These are phyloP conservation scores for Stigmatopora argus DNA, from an alignment of 2,113 vertebrate species.

Conservation along the genomic window DNA sequence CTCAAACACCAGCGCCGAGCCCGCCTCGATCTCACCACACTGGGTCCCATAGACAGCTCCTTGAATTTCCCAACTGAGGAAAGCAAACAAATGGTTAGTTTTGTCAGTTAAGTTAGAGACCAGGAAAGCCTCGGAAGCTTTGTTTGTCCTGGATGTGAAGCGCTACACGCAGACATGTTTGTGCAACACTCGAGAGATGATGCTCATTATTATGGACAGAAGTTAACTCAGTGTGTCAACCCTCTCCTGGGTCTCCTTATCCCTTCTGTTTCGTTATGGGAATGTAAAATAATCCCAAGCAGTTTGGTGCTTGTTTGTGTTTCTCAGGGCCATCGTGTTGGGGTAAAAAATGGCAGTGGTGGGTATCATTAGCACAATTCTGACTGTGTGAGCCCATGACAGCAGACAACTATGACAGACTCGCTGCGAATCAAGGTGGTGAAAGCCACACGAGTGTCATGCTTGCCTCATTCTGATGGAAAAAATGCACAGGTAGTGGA, in stretches of 20 bases:
- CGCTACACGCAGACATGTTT: constrained; percentile 22
- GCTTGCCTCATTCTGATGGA: constrained; percentile 30
- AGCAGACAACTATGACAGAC: constrained; percentile 27
- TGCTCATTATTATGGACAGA: constrained; percentile 61
- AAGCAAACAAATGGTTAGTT: not conserved
- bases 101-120: not conserved
- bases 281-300: not conserved
- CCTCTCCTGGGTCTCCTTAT: constrained; percentile 31
- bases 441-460: constrained; percentile 20
- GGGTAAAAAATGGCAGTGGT: constrained; percentile 36
- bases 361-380: constrained; percentile 18
- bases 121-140: not conserved
- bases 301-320: constrained; percentile 3
- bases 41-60: constrained; percentile 82
- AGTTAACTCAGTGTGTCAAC: constrained; percentile 55
- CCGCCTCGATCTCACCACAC: constrained; percentile 90
- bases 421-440: constrained; percentile 26
- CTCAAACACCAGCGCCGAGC: constrained; percentile 84
- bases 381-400: constrained; percentile 18
- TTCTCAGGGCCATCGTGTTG: constrained; percentile 29
- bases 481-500: constrained; percentile 39
- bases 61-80: constrained; percentile 82
- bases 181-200: constrained; percentile 41
- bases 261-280: constrained; percentile 13
- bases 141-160: constrained; percentile 1